Evolutionary conservation across 1,140 invertebrate genomes (phyloP), one percentile per base, ranked within the genome.

Genomic region (Artemia franciscana): DNA sequence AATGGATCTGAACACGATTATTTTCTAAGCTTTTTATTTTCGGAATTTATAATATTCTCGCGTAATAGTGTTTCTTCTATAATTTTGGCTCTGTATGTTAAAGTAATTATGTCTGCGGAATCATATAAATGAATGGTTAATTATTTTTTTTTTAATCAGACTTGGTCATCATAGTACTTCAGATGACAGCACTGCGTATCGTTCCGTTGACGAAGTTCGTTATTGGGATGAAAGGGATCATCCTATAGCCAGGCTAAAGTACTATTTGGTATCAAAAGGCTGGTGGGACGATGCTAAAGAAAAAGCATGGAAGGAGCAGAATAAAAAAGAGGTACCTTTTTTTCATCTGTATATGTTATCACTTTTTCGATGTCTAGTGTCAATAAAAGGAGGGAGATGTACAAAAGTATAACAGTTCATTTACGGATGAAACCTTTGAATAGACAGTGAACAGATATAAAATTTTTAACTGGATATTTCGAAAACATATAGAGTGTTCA

Each of bases 81-180:
- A n/a, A 64, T 61, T 65, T 28, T 25, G 59, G 18, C 1, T 39
- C 30, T 25, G 58, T 60, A 30, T 64, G n/a, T 58, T 58, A n/a
- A 15, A 7, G 56, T 59, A 0, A 28, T 62, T 63, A n/a, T n/a
- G n/a, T n/a, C n/a, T 24, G 24, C 1, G 27, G 25, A 23, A 18
- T 58, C 12, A 27, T 51, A 5, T 62, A 26, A 51, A 12, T 5
- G 24, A 27, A 23, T 56, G 23, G n/a, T 57, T 61, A 27, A 27
- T 60, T 59, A 4, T 30, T 62, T 5, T 18, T 39, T 28, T 63
- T 61, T 9, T 65, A n/a, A n/a, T n/a, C n/a, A 91, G 95, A 70
- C 79, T 96, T 64, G 90, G 95, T 0, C 93, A 98, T 73, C 96
- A 99, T 71, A 96, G 91, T 60, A 99, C 96, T 0, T 98, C 95